Conservation (phyloP, 2,888 invertebrate genomes). For the Colletes collaris region DNA sequence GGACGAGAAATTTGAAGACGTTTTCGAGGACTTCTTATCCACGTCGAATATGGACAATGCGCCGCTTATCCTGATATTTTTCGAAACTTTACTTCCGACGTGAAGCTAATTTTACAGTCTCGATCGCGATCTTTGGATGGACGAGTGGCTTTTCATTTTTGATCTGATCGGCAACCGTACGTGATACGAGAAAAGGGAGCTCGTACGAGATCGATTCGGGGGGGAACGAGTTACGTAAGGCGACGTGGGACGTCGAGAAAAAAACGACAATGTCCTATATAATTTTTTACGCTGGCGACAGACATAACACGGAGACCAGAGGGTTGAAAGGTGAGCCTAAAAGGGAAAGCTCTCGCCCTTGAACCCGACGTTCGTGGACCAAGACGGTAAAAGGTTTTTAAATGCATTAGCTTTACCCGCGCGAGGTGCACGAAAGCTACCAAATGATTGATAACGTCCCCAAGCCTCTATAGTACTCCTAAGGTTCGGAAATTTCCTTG, state of each 20-base stretch:
- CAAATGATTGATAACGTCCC: constrained; percentile 41
- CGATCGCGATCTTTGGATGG: neutral
- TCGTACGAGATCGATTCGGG: constrained; percentile 1
- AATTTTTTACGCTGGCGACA: constrained; percentile 24
- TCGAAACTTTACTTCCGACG: no score
- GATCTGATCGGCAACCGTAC: neutral
- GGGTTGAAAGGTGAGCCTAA: constrained; percentile 14
- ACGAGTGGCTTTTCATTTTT: constrained; percentile 1
- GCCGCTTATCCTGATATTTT: no score
- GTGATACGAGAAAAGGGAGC: neutral
- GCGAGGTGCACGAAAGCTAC: neutral
- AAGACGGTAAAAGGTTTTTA: constrained; percentile 13
- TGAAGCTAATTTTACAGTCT: no score
- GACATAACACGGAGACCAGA: neutral
- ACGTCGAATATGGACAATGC: no score
- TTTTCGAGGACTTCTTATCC: no score
- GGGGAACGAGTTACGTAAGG: constrained; percentile 8
- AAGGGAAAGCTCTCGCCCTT: neutral
- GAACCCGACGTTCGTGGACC: neutral
- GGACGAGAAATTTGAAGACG: no score
- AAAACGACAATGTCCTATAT: constrained; percentile 15
- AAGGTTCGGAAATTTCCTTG: no score
- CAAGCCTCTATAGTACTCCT: neutral
- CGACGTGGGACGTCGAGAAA: constrained; percentile 8
- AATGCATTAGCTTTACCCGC: neutral